Evolutionary conservation across 2,888 invertebrate genomes (phyloP), one percentile per base, ranked within the genome.

Genomic region (Drepana falcataria): DNA sequence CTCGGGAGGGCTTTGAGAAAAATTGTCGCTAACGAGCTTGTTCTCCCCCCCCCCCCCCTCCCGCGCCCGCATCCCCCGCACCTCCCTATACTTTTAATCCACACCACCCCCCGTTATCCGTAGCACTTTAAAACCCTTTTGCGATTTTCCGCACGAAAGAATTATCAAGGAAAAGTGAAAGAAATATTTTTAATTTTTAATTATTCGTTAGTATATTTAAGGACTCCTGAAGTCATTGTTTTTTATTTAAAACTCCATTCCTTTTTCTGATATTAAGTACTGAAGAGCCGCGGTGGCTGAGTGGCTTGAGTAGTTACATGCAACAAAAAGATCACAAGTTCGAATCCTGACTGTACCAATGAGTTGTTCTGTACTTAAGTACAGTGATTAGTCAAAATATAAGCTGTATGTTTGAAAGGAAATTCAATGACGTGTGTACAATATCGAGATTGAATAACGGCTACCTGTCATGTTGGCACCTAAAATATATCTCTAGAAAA

Each of bases 11-110:
- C 87, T 89, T 87, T 88, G 87, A 87, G 88, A 88, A 89, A 89
- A 90, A 89, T 85, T 87, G 86, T 85, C 86, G 81, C 86, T 89
- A 90, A 88, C 88, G 89, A 89, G 88, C 89, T 87, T 79, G 79
- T 74, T 68, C 69, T 63, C 65, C 59, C 68, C 63, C 60, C 64
- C 57, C 44, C 51, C 65, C 59, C 68, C 63, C 60, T 64, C 57
- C 47, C 51, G 40, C 55, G 48, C 65, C 60, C 63, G 57, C 69
- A 65, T 44, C 64, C 64, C 66, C 63, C 66, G 59, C 58, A 51
- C 37, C 63, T 9, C 66, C 71, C 73, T 77, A 76, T 73, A 73
- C 79, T 84, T 85, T 86, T 84, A 87, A 85, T 85, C 86, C 84
- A 69, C 64, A 69, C 73, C 76, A 72, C 71, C 77, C 71, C 72